Evolutionary conservation across 2,888 invertebrate species (phyloP), one percentile per base, ranked within the genome.

Genomic region (Bibio marci): DNA sequence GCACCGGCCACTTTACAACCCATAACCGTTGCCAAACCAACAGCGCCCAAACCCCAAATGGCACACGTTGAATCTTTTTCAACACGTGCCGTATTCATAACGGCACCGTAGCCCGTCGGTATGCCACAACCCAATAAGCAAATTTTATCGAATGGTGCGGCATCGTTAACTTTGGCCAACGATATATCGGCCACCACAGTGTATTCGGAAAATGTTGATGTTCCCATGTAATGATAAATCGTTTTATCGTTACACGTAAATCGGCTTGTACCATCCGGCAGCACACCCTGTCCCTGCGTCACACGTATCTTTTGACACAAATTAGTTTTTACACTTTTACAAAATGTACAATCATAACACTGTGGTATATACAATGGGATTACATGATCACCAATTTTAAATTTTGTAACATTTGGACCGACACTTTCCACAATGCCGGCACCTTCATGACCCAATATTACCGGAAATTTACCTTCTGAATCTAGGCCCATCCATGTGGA

Each of bases 341-440:
- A 99, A 61, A 90, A 98, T 59, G 95, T 91, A 65, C 98, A 99
- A 15, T 88, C 80, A 25, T 80, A 73, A 62, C 98, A 99, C 63
- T 99, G 95, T 0, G 98, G 97, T 43, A 92, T 79, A 56, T 97
- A 98, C 19, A 94, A 63, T 0, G 97, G 95, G 45, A 98, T 75
- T n/a, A 99, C 98, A 63, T 92, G 90, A 60, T 98, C 97, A 57
- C 94, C 94, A 28, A 80, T 70, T 52, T 82, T 71, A 30, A 94
- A 81, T 37, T 75, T 71, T 1, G 81, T 86, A 1, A 95, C 95
- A 14, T 83, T 88, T 52, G 82, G 80, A 1, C 97, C 97, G 36
- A 97, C 72, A 60, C 92, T 92, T 61, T 95, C 97, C n/a, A 97
- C 94, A 50, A 95, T 73, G 28, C 95, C 95, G 40, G 78, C 81